These are phyloP conservation scores for Dilophus febrilis DNA, from an alignment of 2,888 invertebrate species.

Conservation along the genomic window DNA sequence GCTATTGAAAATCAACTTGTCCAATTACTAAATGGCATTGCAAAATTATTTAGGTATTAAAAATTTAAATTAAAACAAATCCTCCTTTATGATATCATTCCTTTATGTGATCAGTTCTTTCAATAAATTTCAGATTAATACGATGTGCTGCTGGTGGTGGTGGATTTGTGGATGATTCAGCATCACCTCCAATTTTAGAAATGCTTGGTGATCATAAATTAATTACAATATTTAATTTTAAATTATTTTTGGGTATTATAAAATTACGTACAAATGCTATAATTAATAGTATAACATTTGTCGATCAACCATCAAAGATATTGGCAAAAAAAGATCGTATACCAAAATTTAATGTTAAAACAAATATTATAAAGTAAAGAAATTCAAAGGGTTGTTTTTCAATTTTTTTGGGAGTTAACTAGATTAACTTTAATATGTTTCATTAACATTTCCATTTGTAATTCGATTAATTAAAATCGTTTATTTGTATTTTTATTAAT, in stretches of 20 bases:
- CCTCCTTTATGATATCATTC: neutral
- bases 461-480: no score
- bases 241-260: constrained; percentile 64
- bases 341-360: constrained; percentile 29
- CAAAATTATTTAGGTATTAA: constrained; percentile 28
- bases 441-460: no score
- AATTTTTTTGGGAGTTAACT: no score
- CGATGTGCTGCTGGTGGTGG: constrained; percentile 55
- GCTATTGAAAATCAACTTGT: constrained; percentile 21
- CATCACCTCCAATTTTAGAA: constrained; percentile 51
- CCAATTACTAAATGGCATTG: constrained; percentile 33
- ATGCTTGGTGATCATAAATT: constrained; percentile 54
- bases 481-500: no score
- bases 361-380: no score
- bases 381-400: no score
- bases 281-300: constrained; percentile 21
- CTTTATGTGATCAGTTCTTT: neutral
- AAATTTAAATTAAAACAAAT: neutral
- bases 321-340: constrained; percentile 26
- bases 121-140: neutral
- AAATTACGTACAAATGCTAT: constrained; percentile 43
- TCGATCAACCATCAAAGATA: constrained; percentile 24
- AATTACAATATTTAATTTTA: constrained; percentile 57
- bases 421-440: no score
- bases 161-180: no score